Conservation (phyloP, 2,113 vertebrate species). For the Synodontis membranacea region DNA sequence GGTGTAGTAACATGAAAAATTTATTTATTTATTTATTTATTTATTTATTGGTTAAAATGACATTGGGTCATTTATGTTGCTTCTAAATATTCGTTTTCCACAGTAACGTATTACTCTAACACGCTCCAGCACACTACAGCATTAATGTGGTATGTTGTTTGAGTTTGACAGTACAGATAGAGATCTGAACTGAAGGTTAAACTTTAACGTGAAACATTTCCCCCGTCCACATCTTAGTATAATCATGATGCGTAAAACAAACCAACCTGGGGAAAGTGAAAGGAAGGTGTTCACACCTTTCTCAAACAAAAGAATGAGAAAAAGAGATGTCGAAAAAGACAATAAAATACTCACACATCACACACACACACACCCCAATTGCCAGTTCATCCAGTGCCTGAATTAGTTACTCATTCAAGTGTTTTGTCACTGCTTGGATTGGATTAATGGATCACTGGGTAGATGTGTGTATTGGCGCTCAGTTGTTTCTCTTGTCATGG, state of each 20-base stretch:
- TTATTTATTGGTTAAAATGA: not conserved
- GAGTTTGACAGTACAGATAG: not conserved
- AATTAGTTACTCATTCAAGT: conserved; percentile 15
- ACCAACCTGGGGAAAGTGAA: not conserved
- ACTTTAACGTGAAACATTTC: not conserved
- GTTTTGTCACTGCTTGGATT: not conserved
- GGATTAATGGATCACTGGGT: conserved; percentile 11
- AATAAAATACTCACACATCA: not conserved
- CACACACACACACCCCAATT: not conserved
- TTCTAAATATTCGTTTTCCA: not conserved
- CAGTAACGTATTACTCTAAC: not conserved
- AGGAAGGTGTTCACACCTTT: not conserved
- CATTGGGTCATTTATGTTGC: not conserved
- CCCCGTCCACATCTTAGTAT: not conserved
- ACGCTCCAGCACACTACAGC: not conserved
- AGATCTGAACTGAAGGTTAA: not conserved
- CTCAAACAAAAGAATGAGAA: too few relatives aligned
- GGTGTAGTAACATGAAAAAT: not conserved
- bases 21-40: not conserved
- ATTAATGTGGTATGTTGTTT: not conserved
- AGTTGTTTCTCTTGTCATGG: conserved; percentile 8
- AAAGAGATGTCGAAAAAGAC: not conserved
- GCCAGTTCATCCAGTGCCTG: not conserved
- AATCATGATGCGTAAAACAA: not conserved
- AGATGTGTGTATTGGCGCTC: conserved; percentile 18